Evolutionary conservation across 2,888 invertebrate genomes (phyloP), one percentile per base, ranked within the genome.

Genomic region (Anoplius nigerrimus): DNA sequence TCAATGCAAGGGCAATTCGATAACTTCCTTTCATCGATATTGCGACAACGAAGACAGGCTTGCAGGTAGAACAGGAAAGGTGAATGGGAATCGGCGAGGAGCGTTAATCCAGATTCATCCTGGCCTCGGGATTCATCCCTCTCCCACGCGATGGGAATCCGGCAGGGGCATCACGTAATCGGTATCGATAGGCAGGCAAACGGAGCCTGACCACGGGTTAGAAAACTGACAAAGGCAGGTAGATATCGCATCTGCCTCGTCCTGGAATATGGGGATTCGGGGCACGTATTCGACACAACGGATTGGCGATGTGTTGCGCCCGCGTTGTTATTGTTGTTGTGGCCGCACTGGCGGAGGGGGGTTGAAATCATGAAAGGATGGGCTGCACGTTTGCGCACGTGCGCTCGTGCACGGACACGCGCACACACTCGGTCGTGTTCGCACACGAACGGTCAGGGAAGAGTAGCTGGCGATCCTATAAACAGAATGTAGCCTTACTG

Each of bases 201-300:
- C 61, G 56, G 52, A 63, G 46, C 65, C 66, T 75, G 70, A 76
- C 71, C 78, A 65, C 68, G 62, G 68, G 71, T 72, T 74, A 72
- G 69, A 80, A 79, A 82, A 78, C 68, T 63, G 72, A 70, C 71
- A 56, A 61, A 70, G 61, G 59, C 57, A 59, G 58, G 61, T 59
- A 76, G 70, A 72, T 69, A 70, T 67, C 62, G 71, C 42, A 62
- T 61, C 21, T 58, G 51, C 43, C 55, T 27, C 52, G 48, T 56
- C 56, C 27, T 16, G 53, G 8, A 21, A 21, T 57, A 60, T 58
- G 55, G 58, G 67, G 62, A 82, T 80, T 82, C 82, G 48, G 42
- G 18, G 69, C 81, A 82, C 81, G 82, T 82, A 81, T 71, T 67
- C 63, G 52, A 71, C 51, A 45, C 77, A 64, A 69, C 76, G 69